Percentiles rank a stretch among this genome's conserved stretches.
Evolutionary conservation across 64 coral and sea anemone genomes (phyloP).

Genomic region (Pachyseris speciosa): DNA sequence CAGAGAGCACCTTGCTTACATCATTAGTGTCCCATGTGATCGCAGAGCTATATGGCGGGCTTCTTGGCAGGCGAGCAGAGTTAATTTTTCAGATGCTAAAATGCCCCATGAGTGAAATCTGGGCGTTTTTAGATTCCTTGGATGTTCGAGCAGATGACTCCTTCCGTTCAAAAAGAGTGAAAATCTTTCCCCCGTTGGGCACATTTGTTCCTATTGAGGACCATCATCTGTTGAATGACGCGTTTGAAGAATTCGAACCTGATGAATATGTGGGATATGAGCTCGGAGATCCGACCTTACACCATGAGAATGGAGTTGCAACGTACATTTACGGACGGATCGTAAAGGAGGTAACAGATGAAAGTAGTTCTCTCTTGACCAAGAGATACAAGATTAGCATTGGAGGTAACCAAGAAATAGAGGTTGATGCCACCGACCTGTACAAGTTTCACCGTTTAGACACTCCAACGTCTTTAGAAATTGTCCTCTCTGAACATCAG

Average conservation of each 20-base stretch:
- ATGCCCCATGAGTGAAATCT: constrained; percentile 7
- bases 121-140: constrained; percentile 29
- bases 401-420: constrained; percentile 23
- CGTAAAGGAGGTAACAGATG: constrained; percentile 52
- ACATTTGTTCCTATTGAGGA: constrained; percentile 63
- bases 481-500: background rate
- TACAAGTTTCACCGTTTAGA: constrained; percentile 75
- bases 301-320: constrained; percentile 44
- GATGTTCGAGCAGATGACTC: constrained; percentile 53
- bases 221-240: constrained; percentile 69
- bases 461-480: background rate
- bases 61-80: constrained; percentile 18
- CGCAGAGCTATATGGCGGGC: constrained; percentile 13
- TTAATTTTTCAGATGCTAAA: constrained; percentile 48
- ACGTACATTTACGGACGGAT: constrained; percentile 80
- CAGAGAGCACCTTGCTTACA: background rate
- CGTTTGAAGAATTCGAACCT: constrained; percentile 67
- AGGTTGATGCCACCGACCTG: constrained; percentile 57
- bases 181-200: constrained; percentile 53
- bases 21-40: constrained; percentile 49
- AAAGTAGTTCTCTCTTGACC: background rate
- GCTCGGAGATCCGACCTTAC: constrained; percentile 81
- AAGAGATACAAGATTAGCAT: constrained; percentile 77
- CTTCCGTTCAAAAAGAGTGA: background rate
- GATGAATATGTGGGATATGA: constrained; percentile 79